phyloP scores from a whole-genome alignment of 2,888 invertebrate species.

The Epirrita christyi region DNA sequence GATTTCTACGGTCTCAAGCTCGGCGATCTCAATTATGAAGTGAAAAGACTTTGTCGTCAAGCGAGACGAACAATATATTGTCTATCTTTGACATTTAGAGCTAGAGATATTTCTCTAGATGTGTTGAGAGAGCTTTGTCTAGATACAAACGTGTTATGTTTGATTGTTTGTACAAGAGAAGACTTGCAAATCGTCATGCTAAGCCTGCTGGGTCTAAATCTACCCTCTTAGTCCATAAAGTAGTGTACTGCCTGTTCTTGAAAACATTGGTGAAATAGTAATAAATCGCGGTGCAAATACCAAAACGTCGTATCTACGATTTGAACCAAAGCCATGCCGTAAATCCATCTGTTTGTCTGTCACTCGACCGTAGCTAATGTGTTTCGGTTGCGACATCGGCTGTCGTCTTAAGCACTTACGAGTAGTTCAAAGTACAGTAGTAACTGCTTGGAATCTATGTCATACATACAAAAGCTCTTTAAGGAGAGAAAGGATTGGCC shows the following conservation, averaged over 20 bases:
- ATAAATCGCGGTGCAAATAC: constrained; percentile 28
- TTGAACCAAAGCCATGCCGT: constrained; percentile 44
- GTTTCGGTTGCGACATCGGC: constrained; percentile 48
- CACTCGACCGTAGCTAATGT: constrained; percentile 48
- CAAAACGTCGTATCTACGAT: constrained; percentile 27
- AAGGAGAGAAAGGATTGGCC: constrained; percentile 8
- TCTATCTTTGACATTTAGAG: too few species aligned
- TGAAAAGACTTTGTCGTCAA: too few species aligned
- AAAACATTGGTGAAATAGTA: constrained; percentile 2
- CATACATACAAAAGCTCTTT: constrained; percentile 23
- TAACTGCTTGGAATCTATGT: constrained; percentile 22
- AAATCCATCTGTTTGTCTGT: constrained; percentile 62
- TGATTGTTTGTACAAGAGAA: too few species aligned
- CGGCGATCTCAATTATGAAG: too few species aligned
- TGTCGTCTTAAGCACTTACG: constrained; percentile 32
- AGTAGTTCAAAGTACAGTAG: constrained; percentile 29
- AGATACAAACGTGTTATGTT: too few species aligned
- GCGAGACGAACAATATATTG: too few species aligned
- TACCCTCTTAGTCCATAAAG: neutral
- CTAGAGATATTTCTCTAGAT: too few species aligned
- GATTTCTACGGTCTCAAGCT: too few species aligned
- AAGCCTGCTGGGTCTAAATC: too few species aligned
- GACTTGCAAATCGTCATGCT: too few species aligned
- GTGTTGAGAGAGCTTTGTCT: too few species aligned
- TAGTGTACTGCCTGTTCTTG: neutral